These are phyloP conservation scores for Argyrosomus regius DNA, from an alignment of 2,797 vertebrate species.

Conservation along the genomic window DNA sequence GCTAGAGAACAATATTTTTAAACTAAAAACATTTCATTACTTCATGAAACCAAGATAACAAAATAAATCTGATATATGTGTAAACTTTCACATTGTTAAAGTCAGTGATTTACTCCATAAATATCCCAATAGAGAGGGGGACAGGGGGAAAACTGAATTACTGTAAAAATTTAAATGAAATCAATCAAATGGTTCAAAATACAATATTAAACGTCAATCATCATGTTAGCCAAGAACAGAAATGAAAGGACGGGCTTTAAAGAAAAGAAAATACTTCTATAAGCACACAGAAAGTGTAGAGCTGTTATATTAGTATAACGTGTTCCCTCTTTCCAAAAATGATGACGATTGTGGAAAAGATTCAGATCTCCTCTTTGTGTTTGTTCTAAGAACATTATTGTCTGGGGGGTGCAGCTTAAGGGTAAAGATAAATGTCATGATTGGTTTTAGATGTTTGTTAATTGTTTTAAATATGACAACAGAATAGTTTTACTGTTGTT, in stretches of 20 bases:
- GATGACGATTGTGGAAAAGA: not conserved
- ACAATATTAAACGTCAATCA: slow-evolving; percentile 3
- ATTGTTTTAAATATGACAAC: not conserved
- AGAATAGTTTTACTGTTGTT: not conserved
- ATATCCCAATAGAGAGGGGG: not conserved
- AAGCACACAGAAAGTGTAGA: not conserved
- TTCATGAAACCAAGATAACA: slow-evolving; percentile 48
- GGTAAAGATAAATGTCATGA: not conserved
- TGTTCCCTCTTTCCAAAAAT: not conserved
- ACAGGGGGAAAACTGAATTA: not conserved
- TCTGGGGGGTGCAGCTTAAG: not conserved
- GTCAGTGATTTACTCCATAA: slow-evolving; percentile 1
- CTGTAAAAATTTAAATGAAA: slow-evolving; percentile 18
- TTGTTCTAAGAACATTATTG: not conserved
- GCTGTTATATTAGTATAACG: too few species aligned
- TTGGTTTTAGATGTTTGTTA: not conserved
- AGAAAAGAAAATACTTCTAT: not conserved
- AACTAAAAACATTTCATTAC: slow-evolving; percentile 36
- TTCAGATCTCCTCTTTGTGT: not conserved
- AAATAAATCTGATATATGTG: slow-evolving; percentile 37
- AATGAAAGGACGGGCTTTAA: not conserved
- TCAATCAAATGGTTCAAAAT: slow-evolving; percentile 10
- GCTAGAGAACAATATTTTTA: slow-evolving; percentile 28
- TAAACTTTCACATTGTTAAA: slow-evolving; percentile 41
- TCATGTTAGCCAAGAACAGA: not conserved